phyloP scores from a whole-genome alignment of 2,797 vertebrate species.

The Characodon lateralis region DNA sequence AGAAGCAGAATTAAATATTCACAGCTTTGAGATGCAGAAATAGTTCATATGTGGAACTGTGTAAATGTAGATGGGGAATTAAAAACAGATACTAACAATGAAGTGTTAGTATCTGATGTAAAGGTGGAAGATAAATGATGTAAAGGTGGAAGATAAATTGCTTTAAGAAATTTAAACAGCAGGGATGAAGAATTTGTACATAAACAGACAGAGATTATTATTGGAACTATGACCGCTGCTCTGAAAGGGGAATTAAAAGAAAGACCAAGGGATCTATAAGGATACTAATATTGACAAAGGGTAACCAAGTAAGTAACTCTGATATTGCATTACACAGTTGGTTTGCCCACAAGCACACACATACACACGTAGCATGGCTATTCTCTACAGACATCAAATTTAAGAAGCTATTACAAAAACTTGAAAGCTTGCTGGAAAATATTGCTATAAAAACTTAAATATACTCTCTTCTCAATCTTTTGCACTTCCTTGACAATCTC shows the following conservation, averaged over 20 bases:
- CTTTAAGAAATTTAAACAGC: slow-evolving; percentile 20
- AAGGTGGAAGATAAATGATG: slow-evolving; percentile 27
- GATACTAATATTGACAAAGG: slow-evolving; percentile 24
- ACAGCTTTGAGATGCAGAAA: slow-evolving; percentile 10
- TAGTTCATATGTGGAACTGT: slow-evolving; percentile 21
- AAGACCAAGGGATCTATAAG: slow-evolving; percentile 18
- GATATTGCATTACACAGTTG: slow-evolving; percentile 19
- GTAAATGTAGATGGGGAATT: slow-evolving; percentile 6
- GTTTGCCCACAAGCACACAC: not conserved
- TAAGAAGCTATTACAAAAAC: slow-evolving; percentile 56
- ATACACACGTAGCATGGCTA: slow-evolving; percentile 13
- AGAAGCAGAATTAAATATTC: slow-evolving; percentile 16
- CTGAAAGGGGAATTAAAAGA: slow-evolving; percentile 25
- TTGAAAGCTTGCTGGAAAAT: slow-evolving; percentile 51
- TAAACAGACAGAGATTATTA: slow-evolving; percentile 23
- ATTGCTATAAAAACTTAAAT: slow-evolving; percentile 47
- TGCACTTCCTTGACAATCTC: slow-evolving; percentile 22
- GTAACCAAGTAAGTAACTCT: slow-evolving; percentile 44
- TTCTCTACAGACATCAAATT: slow-evolving; percentile 56
- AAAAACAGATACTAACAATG: slow-evolving; percentile 36
- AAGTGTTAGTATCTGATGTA: slow-evolving; percentile 6
- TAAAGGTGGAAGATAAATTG: slow-evolving; percentile 27
- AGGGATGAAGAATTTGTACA: slow-evolving; percentile 25
- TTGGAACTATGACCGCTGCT: slow-evolving; percentile 36
- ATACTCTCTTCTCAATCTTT: slow-evolving; percentile 34